Evolutionary conservation across 2,888 invertebrate species (phyloP).

Genomic region (Bombylius major): DNA sequence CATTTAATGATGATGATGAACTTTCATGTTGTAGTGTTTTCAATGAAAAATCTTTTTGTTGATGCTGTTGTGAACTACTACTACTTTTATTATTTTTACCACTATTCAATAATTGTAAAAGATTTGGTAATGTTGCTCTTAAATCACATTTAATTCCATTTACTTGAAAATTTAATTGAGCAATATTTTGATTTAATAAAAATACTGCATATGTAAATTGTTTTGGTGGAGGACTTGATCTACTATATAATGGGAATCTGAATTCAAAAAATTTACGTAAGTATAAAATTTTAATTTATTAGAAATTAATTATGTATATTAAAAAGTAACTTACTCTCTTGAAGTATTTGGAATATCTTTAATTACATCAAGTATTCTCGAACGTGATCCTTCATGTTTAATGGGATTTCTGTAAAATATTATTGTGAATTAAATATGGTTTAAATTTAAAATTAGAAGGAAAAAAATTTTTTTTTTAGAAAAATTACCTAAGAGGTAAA

Average conservation of each 20-base stretch:
- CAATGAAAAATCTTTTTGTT: neutral
- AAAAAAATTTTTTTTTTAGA: neutral
- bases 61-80: neutral
- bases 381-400: slow-evolving; percentile 66
- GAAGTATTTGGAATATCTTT: slow-evolving; percentile 55
- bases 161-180: slow-evolving; percentile 52
- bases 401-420: slow-evolving; percentile 51
- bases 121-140: slow-evolving; percentile 29
- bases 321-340: slow-evolving; percentile 42
- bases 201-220: slow-evolving; percentile 75
- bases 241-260: slow-evolving; percentile 70
- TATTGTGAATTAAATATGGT: neutral
- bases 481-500: slow-evolving; percentile 54
- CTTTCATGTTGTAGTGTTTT: neutral
- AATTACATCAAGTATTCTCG: slow-evolving; percentile 67
- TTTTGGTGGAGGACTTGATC: slow-evolving; percentile 30
- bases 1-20: neutral
- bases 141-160: slow-evolving; percentile 24
- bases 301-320: too few species aligned
- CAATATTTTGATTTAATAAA: slow-evolving; percentile 86
- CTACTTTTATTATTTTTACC: neutral
- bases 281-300: neutral
- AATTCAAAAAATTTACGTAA: neutral
- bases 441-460: neutral
- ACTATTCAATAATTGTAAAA: slow-evolving; percentile 24